A percentile compares a stretch with the other conserved stretches of the same genome.
phyloP scores from a whole-genome alignment of 2,888 invertebrate genomes.

The Diarsia brunnea region DNA sequence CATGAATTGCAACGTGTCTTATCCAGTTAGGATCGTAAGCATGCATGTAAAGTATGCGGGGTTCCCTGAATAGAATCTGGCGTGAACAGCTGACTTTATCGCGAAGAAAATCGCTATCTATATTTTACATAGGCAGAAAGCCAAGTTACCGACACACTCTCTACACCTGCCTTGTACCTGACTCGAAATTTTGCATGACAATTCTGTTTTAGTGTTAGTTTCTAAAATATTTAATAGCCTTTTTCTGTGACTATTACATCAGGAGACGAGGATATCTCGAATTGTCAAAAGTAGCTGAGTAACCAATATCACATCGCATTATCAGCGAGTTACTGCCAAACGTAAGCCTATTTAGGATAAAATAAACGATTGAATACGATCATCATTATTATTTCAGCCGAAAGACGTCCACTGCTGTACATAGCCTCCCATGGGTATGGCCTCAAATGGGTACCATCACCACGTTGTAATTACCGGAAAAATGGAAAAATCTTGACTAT shows the following conservation, averaged over 20 bases:
- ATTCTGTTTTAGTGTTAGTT: constrained; percentile 19
- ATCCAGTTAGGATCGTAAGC: constrained; percentile 36
- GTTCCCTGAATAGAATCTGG: constrained; percentile 50
- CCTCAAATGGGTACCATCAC: too few species aligned
- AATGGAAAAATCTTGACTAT: background rate
- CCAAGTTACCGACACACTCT: constrained; percentile 58
- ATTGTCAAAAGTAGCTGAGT: background rate
- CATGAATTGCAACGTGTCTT: constrained; percentile 21
- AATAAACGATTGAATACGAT: too few species aligned
- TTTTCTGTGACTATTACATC: background rate
- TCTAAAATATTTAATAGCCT: constrained; percentile 5
- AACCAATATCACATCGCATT: too few species aligned
- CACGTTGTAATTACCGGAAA: background rate
- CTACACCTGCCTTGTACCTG: constrained; percentile 57
- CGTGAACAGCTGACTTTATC: constrained; percentile 47
- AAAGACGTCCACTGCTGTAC: too few species aligned
- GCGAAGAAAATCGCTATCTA: constrained; percentile 43
- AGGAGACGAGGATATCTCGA: background rate
- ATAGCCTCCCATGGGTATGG: too few species aligned
- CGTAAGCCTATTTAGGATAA: too few species aligned
- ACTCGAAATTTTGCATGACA: constrained; percentile 36
- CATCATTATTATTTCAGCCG: too few species aligned
- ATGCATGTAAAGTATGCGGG: constrained; percentile 31
- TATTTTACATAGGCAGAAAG: constrained; percentile 59
- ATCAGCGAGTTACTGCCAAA: too few species aligned